Evolutionary conservation across 2,888 invertebrate species (phyloP), one percentile per base, ranked within the genome.

Genomic region (Cephus rjabovi): DNA sequence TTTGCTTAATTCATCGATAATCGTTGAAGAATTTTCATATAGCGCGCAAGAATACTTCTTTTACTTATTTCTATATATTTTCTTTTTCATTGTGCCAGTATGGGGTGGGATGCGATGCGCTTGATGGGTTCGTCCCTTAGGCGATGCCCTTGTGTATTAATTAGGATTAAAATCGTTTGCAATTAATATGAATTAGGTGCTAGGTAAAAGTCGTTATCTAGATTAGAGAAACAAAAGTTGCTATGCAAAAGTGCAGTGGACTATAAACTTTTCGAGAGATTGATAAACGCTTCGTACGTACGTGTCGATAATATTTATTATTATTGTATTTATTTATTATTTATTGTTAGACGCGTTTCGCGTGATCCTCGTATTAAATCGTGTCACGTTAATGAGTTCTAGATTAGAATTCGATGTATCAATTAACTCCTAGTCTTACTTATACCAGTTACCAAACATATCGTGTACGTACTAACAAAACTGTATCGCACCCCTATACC

Each of bases 341-440:
- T 40, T 56, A 56, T 56, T 23, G 2, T 23, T 56, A 56, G 23
- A 23, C 23, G 23, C 56, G 23, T 23, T 56, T 56, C 56, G 56
- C 56, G 23, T 23, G 56, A 56, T 56, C 56, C 56, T 56, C 9
- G 56, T 56, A 56, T 56, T 56, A 56, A 23, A 56, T 9, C 56
- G 56, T 56, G 56, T 56, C 56, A 23, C 56, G 56, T 23, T 56
- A 56, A 56, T 56, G 56, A 56, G 56, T 56, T 56, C 56, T 56
- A 56, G 56, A 23, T 56, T 56, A 56, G 56, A 56, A 56, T 56
- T 56, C 40, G 15, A 23, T 56, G 40, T 56, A 56, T 56, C 40
- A 23, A 84, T 84, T 86, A 88, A 88, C 86, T 82, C 56, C 87
- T 87, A 87, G 88, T 87, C 87, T 86, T 86, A 86, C 81, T 79